These are phyloP conservation scores for Channallabes apus DNA, from an alignment of 2,797 vertebrate species.

Conservation along the genomic window DNA sequence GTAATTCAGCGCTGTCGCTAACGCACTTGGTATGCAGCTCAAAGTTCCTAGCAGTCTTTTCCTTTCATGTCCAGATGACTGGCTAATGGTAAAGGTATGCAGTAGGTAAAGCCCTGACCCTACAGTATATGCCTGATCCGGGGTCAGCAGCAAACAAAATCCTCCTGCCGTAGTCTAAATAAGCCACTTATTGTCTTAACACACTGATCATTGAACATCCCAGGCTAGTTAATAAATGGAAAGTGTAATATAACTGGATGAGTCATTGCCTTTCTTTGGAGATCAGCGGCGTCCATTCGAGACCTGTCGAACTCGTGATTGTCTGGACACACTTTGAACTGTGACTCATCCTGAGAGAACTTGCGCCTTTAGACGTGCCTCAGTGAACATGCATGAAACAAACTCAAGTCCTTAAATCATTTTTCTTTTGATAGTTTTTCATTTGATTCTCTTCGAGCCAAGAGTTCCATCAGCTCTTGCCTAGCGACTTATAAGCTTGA, in stretches of 20 bases:
- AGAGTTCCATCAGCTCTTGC: not conserved
- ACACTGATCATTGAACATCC: not conserved
- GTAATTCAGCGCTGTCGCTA: not conserved
- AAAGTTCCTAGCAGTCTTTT: not conserved
- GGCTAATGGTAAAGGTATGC: slow-evolving; percentile 35
- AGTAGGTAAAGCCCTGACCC: not conserved
- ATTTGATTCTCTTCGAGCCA: not conserved
- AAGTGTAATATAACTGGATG: slow-evolving; percentile 4
- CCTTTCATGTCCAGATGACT: not conserved
- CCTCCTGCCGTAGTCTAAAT: not conserved
- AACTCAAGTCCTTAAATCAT: not conserved
- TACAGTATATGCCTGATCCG: not conserved
- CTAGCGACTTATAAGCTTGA: not conserved
- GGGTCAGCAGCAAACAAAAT: slow-evolving; percentile 10
- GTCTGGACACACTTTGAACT: slow-evolving; percentile 43
- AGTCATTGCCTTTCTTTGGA: slow-evolving; percentile 27
- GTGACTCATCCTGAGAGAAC: slow-evolving; percentile 36
- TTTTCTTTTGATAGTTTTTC: not conserved
- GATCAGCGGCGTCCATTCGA: not conserved
- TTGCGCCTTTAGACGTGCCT: slow-evolving; percentile 25
- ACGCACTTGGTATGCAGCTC: slow-evolving; percentile 23
- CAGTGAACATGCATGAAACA: not conserved
- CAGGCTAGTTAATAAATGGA: slow-evolving; percentile 14
- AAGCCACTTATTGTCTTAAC: not conserved
- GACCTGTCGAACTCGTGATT: slow-evolving; percentile 2